phyloP scores from a whole-genome alignment of 2,888 invertebrate genomes.

The Ormyrus nitidulus region DNA sequence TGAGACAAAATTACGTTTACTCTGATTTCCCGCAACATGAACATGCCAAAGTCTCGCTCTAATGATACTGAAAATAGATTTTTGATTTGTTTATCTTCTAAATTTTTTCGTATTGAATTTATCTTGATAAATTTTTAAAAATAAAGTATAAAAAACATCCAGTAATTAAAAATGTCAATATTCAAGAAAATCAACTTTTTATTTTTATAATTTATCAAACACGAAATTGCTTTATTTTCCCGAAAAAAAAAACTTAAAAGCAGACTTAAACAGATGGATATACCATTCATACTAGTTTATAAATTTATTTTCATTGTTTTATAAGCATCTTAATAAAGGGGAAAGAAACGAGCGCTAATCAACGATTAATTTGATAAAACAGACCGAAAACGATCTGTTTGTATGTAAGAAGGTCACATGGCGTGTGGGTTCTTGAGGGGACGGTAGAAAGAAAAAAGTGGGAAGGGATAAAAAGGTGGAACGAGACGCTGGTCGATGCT shows the following conservation, averaged over 20 bases:
- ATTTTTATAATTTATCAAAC: too few relatives aligned
- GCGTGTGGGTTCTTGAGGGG: neutral
- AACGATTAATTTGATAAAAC: conserved; percentile 45
- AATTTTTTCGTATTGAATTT: too few relatives aligned
- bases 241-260: too few relatives aligned
- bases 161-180: too few relatives aligned
- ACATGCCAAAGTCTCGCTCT: too few relatives aligned
- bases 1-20: conserved; percentile 4
- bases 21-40: neutral
- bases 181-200: too few relatives aligned
- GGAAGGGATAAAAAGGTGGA: conserved; percentile 47
- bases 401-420: conserved; percentile 43
- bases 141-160: too few relatives aligned
- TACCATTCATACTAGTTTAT: neutral
- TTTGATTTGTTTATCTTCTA: too few relatives aligned
- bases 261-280: neutral
- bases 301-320: conserved; percentile 38
- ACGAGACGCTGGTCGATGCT: conserved; percentile 53
- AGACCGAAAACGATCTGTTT: conserved; percentile 30
- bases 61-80: too few relatives aligned
- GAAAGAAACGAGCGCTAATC: neutral
- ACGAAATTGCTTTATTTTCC: too few relatives aligned
- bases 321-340: conserved; percentile 34
- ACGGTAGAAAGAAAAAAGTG: conserved; percentile 14
- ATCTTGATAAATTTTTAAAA: too few relatives aligned